Conservation (phyloP, 2,113 vertebrate genomes). For the Salvelinus fontinalis region DNA sequence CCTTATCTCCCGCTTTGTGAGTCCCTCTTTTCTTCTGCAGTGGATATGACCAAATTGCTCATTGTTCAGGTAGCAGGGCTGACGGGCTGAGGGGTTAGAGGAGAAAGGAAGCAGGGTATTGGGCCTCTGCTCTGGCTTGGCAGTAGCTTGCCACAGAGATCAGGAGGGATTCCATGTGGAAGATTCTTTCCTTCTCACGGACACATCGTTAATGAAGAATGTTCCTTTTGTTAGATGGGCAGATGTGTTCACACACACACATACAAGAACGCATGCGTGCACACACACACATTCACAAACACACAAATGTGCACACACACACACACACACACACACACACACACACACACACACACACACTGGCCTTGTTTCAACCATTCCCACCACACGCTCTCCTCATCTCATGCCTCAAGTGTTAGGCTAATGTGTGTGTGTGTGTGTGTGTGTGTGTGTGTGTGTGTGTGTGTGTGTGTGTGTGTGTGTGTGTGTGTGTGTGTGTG, state of each 20-base stretch:
- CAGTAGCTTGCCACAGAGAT: conserved; percentile 67
- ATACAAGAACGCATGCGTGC: no score
- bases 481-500: conserved; percentile 11
- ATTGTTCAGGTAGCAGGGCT: conserved; percentile 69
- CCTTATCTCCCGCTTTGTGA: conserved; percentile 79
- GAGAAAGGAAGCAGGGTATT: conserved; percentile 61
- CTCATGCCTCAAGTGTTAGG: not conserved
- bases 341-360: no score
- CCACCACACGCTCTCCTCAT: not conserved
- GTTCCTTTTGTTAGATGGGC: conserved; percentile 58
- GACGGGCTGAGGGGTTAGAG: conserved; percentile 48
- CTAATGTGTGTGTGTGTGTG: no score
- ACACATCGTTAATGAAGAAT: conserved; percentile 69
- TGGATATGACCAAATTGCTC: conserved; percentile 80
- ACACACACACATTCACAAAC: no score
- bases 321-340: no score
- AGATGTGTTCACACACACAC: no score
- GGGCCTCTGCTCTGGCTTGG: conserved; percentile 59
- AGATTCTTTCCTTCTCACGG: conserved; percentile 71
- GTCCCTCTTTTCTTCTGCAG: conserved; percentile 63
- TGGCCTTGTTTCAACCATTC: conserved; percentile 7
- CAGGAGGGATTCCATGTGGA: conserved; percentile 71
- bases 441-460: conserved; percentile 5
- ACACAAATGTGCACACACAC: no score
- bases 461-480: not conserved